Evolutionary conservation across 2,888 invertebrate species (phyloP), one percentile per base, ranked within the genome.

Genomic region (Eudemis profundana): DNA sequence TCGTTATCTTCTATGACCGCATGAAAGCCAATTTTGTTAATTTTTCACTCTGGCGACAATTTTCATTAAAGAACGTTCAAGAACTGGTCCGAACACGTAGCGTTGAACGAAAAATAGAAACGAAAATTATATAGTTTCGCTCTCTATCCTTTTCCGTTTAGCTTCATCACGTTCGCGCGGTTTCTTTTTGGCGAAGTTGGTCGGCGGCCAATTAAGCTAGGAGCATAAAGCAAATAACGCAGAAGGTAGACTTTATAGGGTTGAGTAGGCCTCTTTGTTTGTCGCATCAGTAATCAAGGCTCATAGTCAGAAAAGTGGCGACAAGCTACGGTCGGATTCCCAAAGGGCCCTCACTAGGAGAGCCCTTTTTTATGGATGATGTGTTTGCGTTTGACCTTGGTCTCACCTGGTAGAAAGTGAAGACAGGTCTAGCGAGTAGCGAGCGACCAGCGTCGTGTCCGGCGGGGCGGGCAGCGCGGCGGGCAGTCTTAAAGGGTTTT

Each of bases 191-290:
- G 77, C 51, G 70, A 79, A 86, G 82, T 89, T 88, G 85, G 87
- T 86, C 81, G 77, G 75, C 68, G 74, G 84, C 88, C 88, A 90
- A 90, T 89, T 89, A 89, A 85, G 82, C 78, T 77, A 83, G 73
- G 76, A 81, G 56, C 57, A 36, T 36, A 59, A 5, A 46, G 21
- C n/a, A 56, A 29, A 56, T 44, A 56, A 29, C n/a, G 27, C 56
- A 56, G 56, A 29, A 15, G 56, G n/a, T 29, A n/a, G n/a, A 27
- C 40, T 17, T 44, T n/a, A 44, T 15, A 40, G n/a, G n/a, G n/a
- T n/a, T n/a, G n/a, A n/a, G n/a, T n/a, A n/a, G n/a, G n/a, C n/a
- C n/a, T n/a, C n/a, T n/a, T n/a, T n/a, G n/a, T n/a, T n/a, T n/a
- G n/a, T n/a, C n/a, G n/a, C n/a, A n/a, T n/a, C n/a, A n/a, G n/a